Conservation (phyloP, 2,797 vertebrate species). For the Coregonus ussuriensis region DNA sequence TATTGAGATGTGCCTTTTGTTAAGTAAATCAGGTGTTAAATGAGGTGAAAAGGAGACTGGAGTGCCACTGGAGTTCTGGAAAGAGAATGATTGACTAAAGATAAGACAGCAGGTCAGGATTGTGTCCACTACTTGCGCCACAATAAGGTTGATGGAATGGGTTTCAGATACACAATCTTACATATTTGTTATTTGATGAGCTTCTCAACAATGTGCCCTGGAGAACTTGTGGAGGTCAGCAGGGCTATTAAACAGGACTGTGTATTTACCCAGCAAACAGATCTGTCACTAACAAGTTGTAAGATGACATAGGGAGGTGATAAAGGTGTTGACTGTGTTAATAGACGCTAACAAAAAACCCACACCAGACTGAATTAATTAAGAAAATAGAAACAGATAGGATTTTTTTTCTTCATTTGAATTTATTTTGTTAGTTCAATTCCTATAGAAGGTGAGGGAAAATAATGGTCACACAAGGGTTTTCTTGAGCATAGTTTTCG, state of each 20-base stretch:
- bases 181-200: slow-evolving; percentile 1
- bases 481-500: slow-evolving; percentile 80
- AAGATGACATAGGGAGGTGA: background rate
- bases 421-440: slow-evolving; percentile 89
- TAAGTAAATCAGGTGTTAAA: too few species aligned
- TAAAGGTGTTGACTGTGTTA: background rate
- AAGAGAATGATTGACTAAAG: background rate
- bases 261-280: slow-evolving; percentile 27
- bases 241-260: slow-evolving; percentile 16
- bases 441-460: slow-evolving; percentile 84
- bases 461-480: slow-evolving; percentile 76
- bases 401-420: slow-evolving; percentile 58
- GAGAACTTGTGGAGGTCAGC: background rate
- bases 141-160: background rate
- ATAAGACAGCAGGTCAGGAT: background rate
- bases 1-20: too few species aligned
- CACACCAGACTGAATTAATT: background rate
- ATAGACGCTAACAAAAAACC: background rate
- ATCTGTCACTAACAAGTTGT: background rate
- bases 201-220: slow-evolving; percentile 10
- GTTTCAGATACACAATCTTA: background rate
- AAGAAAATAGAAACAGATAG: slow-evolving; percentile 22
- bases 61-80: background rate
- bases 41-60: too few species aligned
- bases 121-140: background rate